These are phyloP conservation scores for Oreochromis grahami DNA, from an alignment of 2,797 vertebrate genomes.

Conservation along the genomic window DNA sequence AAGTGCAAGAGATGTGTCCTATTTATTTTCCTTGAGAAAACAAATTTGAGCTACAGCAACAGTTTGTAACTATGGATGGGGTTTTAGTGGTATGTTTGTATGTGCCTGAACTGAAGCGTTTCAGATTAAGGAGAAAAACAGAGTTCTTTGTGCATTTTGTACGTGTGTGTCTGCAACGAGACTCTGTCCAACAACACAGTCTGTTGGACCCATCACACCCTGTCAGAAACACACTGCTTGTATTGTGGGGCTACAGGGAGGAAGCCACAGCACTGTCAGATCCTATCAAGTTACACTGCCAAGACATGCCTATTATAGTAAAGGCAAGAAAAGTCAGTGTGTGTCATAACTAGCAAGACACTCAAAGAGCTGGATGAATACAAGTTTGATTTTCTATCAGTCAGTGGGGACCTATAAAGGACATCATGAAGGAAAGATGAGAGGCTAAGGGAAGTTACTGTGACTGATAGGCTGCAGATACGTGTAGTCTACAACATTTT, in stretches of 20 bases:
- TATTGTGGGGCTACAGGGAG: conserved; percentile 49
- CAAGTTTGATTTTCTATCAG: conserved; percentile 9
- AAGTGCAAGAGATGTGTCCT: not conserved
- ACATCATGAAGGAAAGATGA: conserved; percentile 31
- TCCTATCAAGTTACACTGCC: conserved; percentile 41
- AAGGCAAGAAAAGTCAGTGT: conserved; percentile 19
- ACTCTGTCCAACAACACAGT: conserved; percentile 33
- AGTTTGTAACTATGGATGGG: not conserved
- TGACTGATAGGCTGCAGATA: conserved; percentile 3
- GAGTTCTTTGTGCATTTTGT: conserved; percentile 7
- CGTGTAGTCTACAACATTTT: not conserved
- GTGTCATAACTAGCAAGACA: conserved; percentile 30
- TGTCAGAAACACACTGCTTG: conserved; percentile 46
- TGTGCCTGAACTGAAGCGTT: not conserved
- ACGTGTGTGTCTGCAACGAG: not conserved
- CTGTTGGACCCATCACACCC: conserved; percentile 55
- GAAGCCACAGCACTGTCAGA: conserved; percentile 49
- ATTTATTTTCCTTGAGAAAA: not conserved
- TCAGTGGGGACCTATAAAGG: conserved; percentile 29
- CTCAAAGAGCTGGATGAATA: conserved; percentile 22
- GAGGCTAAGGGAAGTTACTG: conserved; percentile 14
- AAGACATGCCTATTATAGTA: conserved; percentile 48
- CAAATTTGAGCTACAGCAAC: not conserved
- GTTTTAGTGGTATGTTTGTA: not conserved
- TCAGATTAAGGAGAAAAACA: conserved; percentile 34